A percentile compares a stretch with the other conserved stretches of the same genome.
Conservation (phyloP, 1,140 invertebrate species). For the Macrobrachium nipponense region DNA sequence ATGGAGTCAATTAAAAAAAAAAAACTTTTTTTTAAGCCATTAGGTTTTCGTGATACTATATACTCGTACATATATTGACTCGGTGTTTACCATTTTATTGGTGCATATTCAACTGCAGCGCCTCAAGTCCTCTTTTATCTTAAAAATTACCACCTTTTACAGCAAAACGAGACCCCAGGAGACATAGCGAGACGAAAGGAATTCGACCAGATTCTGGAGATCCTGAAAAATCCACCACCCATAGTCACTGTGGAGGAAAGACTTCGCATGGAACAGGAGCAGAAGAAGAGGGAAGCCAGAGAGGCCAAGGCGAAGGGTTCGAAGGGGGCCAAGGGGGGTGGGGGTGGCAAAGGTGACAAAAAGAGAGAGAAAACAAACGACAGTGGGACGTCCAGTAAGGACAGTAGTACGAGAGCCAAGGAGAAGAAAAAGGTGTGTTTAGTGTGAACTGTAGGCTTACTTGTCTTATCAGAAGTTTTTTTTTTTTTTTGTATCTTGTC, state of each 20-base stretch:
- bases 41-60: no score
- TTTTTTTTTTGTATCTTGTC: neutral
- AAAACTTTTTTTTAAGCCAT: no score
- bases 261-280: slow-evolving; percentile 66
- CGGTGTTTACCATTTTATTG: no score
- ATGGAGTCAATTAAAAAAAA: no score
- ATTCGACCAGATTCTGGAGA: slow-evolving; percentile 82
- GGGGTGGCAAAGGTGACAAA: slow-evolving; percentile 46
- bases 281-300: slow-evolving; percentile 64
- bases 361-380: slow-evolving; percentile 64
- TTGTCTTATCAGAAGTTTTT: neutral
- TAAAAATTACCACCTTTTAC: slow-evolving; percentile 60
- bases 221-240: slow-evolving; percentile 77
- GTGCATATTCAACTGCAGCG: no score
- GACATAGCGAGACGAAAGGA: slow-evolving; percentile 92
- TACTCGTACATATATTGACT: no score
- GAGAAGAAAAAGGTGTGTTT: slow-evolving; percentile 66
- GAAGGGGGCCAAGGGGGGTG: slow-evolving; percentile 38
- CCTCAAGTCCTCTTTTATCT: neutral
- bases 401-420: slow-evolving; percentile 63
- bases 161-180: slow-evolving; percentile 89
- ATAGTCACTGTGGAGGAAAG: slow-evolving; percentile 67
- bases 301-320: slow-evolving; percentile 16
- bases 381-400: slow-evolving; percentile 65
- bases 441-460: no score